Conservation (phyloP, 2,888 invertebrate species). For the Cephalotes varians region DNA sequence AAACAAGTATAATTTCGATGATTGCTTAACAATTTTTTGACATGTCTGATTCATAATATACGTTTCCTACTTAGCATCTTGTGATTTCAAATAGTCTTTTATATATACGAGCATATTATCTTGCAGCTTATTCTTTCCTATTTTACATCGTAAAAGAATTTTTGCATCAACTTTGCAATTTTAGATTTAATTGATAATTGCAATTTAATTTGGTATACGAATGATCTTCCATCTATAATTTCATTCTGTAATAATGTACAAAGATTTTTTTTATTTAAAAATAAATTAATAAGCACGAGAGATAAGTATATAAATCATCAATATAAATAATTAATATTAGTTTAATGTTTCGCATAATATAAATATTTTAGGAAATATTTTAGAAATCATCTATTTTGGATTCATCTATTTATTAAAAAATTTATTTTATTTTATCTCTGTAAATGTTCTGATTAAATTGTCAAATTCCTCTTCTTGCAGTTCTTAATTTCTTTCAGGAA, state of each 20-base stretch:
- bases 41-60: slow-evolving; percentile 4
- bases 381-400: too few relatives aligned
- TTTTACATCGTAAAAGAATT: background rate
- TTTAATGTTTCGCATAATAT: background rate
- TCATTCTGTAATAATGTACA: background rate
- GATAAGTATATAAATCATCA: too few relatives aligned
- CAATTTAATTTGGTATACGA: background rate
- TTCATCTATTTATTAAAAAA: background rate
- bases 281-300: background rate
- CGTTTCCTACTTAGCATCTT: background rate
- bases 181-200: background rate
- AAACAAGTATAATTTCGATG: background rate
- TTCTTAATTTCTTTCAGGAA: background rate
- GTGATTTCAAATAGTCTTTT: background rate
- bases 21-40: background rate
- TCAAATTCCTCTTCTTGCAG: too few relatives aligned
- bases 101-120: background rate
- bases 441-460: background rate
- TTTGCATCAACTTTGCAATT: background rate
- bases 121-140: background rate
- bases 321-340: too few relatives aligned
- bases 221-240: background rate
- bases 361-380: background rate
- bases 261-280: background rate
- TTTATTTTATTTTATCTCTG: background rate